These are phyloP conservation scores for Platyscapa corneri DNA, from an alignment of 1,140 invertebrate genomes.

Conservation along the genomic window DNA sequence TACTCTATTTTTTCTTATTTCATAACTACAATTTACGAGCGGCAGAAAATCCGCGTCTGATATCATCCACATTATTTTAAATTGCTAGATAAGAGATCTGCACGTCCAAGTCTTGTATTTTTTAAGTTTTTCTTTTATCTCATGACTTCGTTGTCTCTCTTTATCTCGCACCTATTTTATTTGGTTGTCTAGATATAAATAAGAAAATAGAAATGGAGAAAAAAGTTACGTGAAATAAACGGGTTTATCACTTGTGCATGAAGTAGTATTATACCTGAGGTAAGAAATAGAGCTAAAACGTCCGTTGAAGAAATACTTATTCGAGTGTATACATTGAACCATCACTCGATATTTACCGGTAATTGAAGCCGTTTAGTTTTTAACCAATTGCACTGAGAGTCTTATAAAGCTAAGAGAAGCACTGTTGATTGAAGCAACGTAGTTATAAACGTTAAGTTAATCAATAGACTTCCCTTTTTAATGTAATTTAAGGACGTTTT, in stretches of 20 bases:
- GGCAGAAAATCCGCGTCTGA: neutral
- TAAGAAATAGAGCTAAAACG: slow-evolving; percentile 17
- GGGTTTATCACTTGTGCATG: neutral
- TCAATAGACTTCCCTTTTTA: neutral
- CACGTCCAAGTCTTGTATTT: too few relatives aligned
- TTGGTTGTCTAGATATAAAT: slow-evolving; percentile 8
- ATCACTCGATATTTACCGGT: neutral
- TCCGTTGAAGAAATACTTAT: slow-evolving; percentile 2
- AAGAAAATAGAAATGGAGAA: neutral
- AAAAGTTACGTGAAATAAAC: neutral
- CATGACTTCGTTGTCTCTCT: neutral
- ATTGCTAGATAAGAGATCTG: neutral
- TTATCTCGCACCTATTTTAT: neutral
- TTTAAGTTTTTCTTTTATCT: neutral
- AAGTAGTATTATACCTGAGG: neutral
- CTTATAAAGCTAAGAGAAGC: neutral
- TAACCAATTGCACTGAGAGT: neutral
- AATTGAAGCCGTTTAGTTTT: slow-evolving; percentile 12
- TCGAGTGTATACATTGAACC: neutral
- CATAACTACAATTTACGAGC: neutral
- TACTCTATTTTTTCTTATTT: too few relatives aligned
- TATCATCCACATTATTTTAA: slow-evolving; percentile 27
- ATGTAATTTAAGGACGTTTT: neutral
- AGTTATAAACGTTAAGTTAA: too few relatives aligned
- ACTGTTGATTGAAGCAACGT: neutral